Evolutionary conservation across 2,113 vertebrate species (phyloP).

Genomic region (Megatriorchis doriae): DNA sequence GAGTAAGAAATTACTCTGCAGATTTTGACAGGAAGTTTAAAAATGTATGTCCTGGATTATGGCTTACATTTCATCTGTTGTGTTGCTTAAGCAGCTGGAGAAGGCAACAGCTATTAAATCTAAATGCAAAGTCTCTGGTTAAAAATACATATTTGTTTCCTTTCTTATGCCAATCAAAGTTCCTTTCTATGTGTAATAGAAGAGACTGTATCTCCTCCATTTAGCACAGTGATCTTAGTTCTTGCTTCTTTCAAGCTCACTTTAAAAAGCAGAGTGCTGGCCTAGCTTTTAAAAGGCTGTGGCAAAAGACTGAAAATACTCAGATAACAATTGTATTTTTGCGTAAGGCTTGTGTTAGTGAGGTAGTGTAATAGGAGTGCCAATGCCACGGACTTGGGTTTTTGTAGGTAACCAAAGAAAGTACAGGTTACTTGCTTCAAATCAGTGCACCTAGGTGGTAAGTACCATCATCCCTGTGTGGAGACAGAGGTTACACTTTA

Average conservation of each 20-base stretch:
- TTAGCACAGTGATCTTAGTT: neutral
- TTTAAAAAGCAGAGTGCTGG: neutral
- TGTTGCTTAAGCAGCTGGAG: neutral
- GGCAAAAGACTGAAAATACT: neutral
- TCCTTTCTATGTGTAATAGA: neutral
- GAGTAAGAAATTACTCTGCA: neutral
- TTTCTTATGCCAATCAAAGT: neutral
- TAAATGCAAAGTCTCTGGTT: neutral
- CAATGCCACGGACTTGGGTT: rapidly evolving
- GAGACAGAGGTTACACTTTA: neutral
- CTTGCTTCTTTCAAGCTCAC: neutral
- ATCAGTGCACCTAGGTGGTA: neutral
- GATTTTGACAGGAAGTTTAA: neutral
- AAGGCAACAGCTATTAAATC: neutral
- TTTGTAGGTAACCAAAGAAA: neutral
- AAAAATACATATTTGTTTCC: neutral
- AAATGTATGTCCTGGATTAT: neutral
- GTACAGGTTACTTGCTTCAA: neutral
- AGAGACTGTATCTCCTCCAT: neutral
- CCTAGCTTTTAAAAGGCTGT: neutral
- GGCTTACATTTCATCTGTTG: neutral
- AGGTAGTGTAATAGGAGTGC: neutral
- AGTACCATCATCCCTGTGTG: neutral
- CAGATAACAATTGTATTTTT: neutral
- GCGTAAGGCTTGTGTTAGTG: rapidly evolving